Evolutionary conservation across 2,113 vertebrate genomes (phyloP).

Genomic region (Tyto alba): DNA sequence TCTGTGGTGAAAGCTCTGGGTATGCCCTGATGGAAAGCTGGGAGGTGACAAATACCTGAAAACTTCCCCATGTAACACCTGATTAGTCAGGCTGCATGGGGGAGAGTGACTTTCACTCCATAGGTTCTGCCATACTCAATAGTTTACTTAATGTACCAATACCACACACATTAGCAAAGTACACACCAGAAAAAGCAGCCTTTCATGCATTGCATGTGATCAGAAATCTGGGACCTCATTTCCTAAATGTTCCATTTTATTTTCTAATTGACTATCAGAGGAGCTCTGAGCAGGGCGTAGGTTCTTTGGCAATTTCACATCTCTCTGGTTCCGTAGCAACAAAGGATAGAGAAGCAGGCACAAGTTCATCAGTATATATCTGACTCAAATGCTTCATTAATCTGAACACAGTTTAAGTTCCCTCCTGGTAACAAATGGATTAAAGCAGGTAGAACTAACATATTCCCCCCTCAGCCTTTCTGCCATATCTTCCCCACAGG

Average conservation of each 20-base stretch:
- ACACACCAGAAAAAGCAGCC: constrained; percentile 2
- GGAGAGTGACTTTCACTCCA: not conserved
- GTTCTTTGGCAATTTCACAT: constrained; percentile 13
- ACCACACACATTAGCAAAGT: constrained; percentile 7
- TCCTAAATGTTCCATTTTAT: constrained; percentile 39
- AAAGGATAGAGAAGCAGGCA: not conserved
- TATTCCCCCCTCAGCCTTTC: not conserved
- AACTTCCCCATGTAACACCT: not conserved
- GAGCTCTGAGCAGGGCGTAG: not conserved
- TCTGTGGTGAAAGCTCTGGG: not conserved
- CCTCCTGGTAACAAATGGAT: constrained; percentile 9
- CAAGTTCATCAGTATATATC: constrained; percentile 2
- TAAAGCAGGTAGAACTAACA: constrained; percentile 47
- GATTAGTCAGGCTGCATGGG: not conserved
- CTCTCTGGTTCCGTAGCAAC: not conserved
- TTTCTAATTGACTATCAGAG: constrained; percentile 12
- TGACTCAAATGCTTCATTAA: constrained; percentile 37
- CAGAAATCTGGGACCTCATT: not conserved
- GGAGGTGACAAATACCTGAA: not conserved
- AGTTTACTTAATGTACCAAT: not conserved
- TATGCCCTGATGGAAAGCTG: not conserved
- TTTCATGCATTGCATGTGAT: not conserved
- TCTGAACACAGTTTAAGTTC: not conserved
- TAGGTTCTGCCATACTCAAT: not conserved
- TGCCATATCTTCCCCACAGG: not conserved